Evolutionary conservation across 2,888 invertebrate genomes (phyloP), one percentile per base, ranked within the genome.

Genomic region (Trichacis sp.): DNA sequence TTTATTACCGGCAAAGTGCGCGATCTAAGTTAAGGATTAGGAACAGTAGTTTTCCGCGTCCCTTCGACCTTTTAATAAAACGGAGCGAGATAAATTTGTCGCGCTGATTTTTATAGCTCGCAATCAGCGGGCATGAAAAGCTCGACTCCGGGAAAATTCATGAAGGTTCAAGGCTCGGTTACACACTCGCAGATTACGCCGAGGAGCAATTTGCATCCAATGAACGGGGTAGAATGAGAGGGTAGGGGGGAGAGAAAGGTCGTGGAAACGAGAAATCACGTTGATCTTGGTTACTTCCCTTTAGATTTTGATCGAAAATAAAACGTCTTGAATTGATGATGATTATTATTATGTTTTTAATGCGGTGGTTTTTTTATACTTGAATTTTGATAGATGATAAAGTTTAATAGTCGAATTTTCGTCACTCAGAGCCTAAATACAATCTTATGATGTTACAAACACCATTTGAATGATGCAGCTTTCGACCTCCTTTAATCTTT

Each of bases 141-240:
- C 42, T 40, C 20, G 40, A 15, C 11, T 15, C 19, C 2, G 33
- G 24, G 45, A 24, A 33, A 61, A 61, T 55, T 47, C 56, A 52
- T 38, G 50, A 33, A 52, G 24, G 62, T 51, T 51, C 56, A 45
- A 46, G 52, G 55, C 51, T 55, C 42, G 55, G 49, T 15, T 33
- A 46, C 48, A 51, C 36, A 33, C 52, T 56, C 40, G 56, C 53
- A 47, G 63, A 63, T 63, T 63, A 53, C 53, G 63, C 33, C 47
- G 56, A 56, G 56, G 51, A 54, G 46, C 50, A 55, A 61, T 61
- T 61, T 61, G 61, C 61, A 61, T 61, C 50, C 61, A 61, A 61
- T 61, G 55, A 61, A 61, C 45, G 33, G 54, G 20, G 45, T 29
- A 15, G 45, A 18, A 15, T 2, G 45, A 33, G 17, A 49, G 11